Percentiles rank a stretch among this genome's conserved stretches.
Evolutionary conservation across 2,113 vertebrate genomes (phyloP).

Genomic region (Propithecus coquereli): DNA sequence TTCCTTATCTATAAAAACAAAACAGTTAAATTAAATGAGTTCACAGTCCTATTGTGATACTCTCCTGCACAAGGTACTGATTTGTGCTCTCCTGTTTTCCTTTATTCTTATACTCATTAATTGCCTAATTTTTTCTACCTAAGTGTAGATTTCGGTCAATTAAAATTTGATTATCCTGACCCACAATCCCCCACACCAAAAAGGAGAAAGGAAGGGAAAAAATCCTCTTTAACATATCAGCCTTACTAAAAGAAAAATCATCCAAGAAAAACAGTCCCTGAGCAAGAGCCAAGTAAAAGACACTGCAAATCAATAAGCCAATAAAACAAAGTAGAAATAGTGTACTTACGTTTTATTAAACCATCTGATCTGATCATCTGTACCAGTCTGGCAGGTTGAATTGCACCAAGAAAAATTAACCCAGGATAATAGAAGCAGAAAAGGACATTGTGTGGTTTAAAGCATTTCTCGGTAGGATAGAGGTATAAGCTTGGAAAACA

Average conservation of each 20-base stretch:
- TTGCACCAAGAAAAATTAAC: background rate
- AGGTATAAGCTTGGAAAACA: background rate
- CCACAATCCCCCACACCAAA: background rate
- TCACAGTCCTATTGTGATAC: background rate
- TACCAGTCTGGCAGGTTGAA: background rate
- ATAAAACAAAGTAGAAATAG: slow-evolving; percentile 33
- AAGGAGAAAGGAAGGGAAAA: background rate
- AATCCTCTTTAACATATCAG: background rate
- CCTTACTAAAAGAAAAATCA: slow-evolving; percentile 8
- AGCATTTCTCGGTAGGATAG: background rate
- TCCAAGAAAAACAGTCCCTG: slow-evolving; percentile 17
- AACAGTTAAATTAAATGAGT: background rate
- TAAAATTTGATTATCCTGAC: background rate
- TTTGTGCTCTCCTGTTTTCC: background rate
- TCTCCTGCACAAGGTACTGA: background rate
- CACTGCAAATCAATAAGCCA: slow-evolving; percentile 31
- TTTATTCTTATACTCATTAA: background rate
- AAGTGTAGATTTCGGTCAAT: background rate
- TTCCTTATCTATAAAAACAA: slow-evolving; percentile 13
- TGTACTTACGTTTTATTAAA: background rate
- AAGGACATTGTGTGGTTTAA: background rate
- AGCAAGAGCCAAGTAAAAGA: background rate
- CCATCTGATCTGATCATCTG: background rate
- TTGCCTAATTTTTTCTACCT: slow-evolving; percentile 15
- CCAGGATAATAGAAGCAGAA: background rate